Percentiles rank a stretch among this genome's conserved stretches.
These are phyloP conservation scores for Xiphophorus birchmanni DNA, from an alignment of 2,797 vertebrate genomes.

Conservation along the genomic window DNA sequence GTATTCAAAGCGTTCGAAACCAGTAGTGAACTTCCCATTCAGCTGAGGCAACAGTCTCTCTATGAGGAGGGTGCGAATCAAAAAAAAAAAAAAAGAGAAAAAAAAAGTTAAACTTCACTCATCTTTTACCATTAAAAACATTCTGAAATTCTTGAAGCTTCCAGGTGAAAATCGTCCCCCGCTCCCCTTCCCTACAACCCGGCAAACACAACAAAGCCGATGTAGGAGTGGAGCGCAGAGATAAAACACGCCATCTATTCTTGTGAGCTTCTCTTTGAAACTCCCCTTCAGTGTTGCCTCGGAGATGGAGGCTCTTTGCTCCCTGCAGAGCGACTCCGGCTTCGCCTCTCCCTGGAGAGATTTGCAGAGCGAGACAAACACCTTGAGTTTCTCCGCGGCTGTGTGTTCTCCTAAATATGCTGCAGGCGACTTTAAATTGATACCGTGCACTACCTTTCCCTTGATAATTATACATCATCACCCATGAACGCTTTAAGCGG, in stretches of 20 bases:
- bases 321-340: conserved; percentile 75
- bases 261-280: conserved; percentile 76
- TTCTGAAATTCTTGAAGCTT: conserved; percentile 64
- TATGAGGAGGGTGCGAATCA: conserved; percentile 53
- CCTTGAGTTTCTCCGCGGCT: conserved; percentile 75
- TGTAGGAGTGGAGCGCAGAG: conserved; percentile 63
- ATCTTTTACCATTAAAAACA: conserved; percentile 63
- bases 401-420: conserved; percentile 75
- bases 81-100: conserved; percentile 21
- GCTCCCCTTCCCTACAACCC: conserved; percentile 42
- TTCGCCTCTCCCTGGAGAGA: conserved; percentile 71
- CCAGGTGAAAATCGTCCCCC: conserved; percentile 55
- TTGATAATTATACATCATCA: conserved; percentile 71
- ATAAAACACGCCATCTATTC: conserved; percentile 72
- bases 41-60: conserved; percentile 61
- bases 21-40: conserved; percentile 47
- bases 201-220: conserved; percentile 67
- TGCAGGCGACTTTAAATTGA: conserved; percentile 74
- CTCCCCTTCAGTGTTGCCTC: conserved; percentile 52
- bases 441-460: conserved; percentile 63
- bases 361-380: conserved; percentile 78
- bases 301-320: conserved; percentile 64
- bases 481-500: conserved; percentile 66
- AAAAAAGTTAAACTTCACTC: conserved; percentile 55
- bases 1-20: conserved; percentile 61